These are phyloP conservation scores for Belgica antarctica DNA, from an alignment of 2,888 invertebrate genomes.

Conservation along the genomic window DNA sequence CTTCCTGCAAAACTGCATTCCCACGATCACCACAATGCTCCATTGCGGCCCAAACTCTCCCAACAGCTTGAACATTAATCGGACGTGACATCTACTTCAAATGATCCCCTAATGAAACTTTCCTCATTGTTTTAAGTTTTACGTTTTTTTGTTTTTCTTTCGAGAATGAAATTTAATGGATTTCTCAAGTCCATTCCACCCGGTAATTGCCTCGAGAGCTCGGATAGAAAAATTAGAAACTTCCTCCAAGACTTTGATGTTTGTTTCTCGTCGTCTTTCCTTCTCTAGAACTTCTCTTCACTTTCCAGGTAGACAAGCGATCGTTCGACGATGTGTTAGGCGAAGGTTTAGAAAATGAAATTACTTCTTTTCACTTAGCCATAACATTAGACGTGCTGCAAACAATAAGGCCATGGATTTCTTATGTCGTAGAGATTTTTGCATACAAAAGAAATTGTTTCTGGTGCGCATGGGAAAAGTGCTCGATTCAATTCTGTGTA, in stretches of 20 bases:
- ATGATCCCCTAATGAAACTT: constrained; percentile 3
- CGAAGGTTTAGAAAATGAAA: constrained; percentile 26
- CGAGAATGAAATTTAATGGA: constrained; percentile 22
- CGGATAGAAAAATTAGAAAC: constrained; percentile 41
- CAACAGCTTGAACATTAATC: no score
- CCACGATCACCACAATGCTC: no score
- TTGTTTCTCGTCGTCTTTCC: not conserved
- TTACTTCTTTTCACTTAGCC: constrained; percentile 16
- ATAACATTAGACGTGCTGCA: constrained; percentile 36
- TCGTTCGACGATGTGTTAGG: no score
- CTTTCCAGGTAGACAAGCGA: constrained; percentile 42
- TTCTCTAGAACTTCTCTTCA: constrained; percentile 28
- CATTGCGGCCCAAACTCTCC: no score
- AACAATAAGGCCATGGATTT: constrained; percentile 32
- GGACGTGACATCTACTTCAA: no score
- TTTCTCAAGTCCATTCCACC: constrained; percentile 30
- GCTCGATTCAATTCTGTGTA: constrained; percentile 13
- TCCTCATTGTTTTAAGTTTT: constrained; percentile 19
- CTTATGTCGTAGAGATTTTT: not conserved
- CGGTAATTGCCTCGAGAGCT: constrained; percentile 14
- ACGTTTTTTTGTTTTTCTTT: constrained; percentile 33
- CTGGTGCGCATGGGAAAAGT: not conserved
- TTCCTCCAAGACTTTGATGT: constrained; percentile 34
- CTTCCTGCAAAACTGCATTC: no score
- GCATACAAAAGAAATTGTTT: constrained; percentile 25